Evolutionary conservation across 2,113 vertebrate genomes (phyloP).

Genomic region (Hymenochirus boettgeri): DNA sequence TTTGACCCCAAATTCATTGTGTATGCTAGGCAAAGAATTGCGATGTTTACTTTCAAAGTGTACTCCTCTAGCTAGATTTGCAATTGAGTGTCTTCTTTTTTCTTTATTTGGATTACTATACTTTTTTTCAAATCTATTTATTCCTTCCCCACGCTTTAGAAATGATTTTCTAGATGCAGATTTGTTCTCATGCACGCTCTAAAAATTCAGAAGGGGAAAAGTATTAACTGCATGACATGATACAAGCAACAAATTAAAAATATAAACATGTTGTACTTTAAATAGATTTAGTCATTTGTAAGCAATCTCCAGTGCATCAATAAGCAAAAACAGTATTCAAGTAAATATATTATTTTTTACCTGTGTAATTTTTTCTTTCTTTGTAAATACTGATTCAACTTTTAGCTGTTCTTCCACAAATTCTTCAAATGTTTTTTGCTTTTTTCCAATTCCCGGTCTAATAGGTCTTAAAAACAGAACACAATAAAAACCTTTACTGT

Average conservation of each 20-base stretch:
- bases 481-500: background rate
- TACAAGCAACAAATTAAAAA: too few species aligned
- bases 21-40: constrained; percentile 13
- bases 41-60: constrained; percentile 19
- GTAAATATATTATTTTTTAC: constrained; percentile 40
- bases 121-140: constrained; percentile 46
- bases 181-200: background rate
- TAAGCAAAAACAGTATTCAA: too few species aligned
- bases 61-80: constrained; percentile 31
- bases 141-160: constrained; percentile 45
- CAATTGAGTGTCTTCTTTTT: constrained; percentile 11
- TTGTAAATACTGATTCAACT: constrained; percentile 32
- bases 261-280: too few species aligned
- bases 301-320: background rate
- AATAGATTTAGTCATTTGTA: too few species aligned
- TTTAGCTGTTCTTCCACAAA: constrained; percentile 51
- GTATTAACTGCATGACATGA: too few species aligned
- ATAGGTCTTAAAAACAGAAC: constrained; percentile 48
- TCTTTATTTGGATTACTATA: constrained; percentile 37
- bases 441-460: constrained; percentile 42
- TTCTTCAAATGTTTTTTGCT: constrained; percentile 52
- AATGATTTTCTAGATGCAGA: constrained; percentile 41
- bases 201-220: too few species aligned
- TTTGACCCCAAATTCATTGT: background rate
- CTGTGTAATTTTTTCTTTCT: constrained; percentile 42